Evolutionary conservation across 1,140 invertebrate genomes (phyloP).

Genomic region (Bombus consobrinus): DNA sequence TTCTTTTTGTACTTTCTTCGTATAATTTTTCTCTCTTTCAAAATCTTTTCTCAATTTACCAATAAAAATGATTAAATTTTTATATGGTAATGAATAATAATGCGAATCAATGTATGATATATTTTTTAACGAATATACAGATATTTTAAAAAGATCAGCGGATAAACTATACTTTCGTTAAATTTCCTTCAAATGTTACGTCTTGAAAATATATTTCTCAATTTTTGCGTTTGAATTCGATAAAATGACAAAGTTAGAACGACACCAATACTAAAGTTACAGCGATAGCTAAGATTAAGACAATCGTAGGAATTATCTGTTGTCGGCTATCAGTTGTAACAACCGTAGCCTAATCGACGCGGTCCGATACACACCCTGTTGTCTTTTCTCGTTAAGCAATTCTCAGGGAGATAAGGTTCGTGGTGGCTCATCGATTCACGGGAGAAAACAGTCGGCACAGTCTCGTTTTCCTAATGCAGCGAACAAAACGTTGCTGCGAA

Average conservation of each 20-base stretch:
- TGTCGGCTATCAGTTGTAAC: conserved; percentile 10
- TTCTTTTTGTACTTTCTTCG: background rate
- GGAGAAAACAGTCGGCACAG: background rate
- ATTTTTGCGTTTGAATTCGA: no score
- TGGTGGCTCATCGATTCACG: background rate
- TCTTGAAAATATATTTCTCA: no score
- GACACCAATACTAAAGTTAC: no score
- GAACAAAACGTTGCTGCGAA: conserved; percentile 21
- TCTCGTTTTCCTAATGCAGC: conserved; percentile 9
- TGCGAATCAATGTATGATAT: no score
- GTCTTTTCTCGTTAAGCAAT: conserved; percentile 28
- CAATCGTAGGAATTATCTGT: conserved; percentile 1
- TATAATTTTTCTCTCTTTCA: no score
- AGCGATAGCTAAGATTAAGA: background rate
- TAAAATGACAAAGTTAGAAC: no score
- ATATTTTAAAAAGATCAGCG: no score
- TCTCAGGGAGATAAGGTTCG: background rate
- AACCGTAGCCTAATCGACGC: background rate
- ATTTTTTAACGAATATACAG: no score
- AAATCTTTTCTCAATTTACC: background rate
- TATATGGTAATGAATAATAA: no score
- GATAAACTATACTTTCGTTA: no score
- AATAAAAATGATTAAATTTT: background rate
- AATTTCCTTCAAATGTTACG: no score
- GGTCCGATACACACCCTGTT: background rate